Evolutionary conservation across 2,113 vertebrate genomes (phyloP).

Genomic region (Cottus gobio): DNA sequence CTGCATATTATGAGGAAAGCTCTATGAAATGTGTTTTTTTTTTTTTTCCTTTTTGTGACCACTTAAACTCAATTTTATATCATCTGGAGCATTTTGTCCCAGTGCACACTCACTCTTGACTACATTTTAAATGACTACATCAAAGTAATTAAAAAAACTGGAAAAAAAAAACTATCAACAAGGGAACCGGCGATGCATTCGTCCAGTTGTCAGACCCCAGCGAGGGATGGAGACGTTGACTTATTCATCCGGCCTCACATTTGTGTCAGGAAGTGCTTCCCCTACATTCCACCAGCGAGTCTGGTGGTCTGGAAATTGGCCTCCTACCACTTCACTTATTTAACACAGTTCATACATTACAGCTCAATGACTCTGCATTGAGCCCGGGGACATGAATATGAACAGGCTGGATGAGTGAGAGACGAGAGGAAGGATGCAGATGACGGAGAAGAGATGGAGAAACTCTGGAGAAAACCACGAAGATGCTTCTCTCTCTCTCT

Average conservation of each 20-base stretch:
- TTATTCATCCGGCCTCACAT: conserved; percentile 67
- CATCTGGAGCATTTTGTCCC: conserved; percentile 16
- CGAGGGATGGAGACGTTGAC: conserved; percentile 41
- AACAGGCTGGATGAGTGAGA: conserved; percentile 39
- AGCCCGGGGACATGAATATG: conserved; percentile 66
- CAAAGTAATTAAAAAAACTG: conserved; percentile 52
- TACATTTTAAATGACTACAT: conserved; percentile 50
- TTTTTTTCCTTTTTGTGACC: conserved; percentile 2
- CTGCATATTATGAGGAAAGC: background rate
- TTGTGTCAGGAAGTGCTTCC: conserved; percentile 49
- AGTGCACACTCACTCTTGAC: background rate
- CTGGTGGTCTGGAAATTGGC: conserved; percentile 52
- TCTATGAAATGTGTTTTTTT: background rate
- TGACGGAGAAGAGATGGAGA: conserved; percentile 2
- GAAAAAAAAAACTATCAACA: conserved; percentile 24
- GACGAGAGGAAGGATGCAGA: conserved; percentile 21
- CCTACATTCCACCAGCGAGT: conserved; percentile 35
- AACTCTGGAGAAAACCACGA: background rate
- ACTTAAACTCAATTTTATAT: conserved; percentile 54
- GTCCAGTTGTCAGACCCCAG: conserved; percentile 34
- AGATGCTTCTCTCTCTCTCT: background rate
- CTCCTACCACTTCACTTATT: conserved; percentile 69
- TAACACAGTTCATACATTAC: conserved; percentile 65
- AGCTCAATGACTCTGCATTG: conserved; percentile 68
- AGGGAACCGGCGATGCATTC: conserved; percentile 43